Base-by-base conservation (phyloP, 2,797 vertebrate species). In the Periparus ater region DNA sequence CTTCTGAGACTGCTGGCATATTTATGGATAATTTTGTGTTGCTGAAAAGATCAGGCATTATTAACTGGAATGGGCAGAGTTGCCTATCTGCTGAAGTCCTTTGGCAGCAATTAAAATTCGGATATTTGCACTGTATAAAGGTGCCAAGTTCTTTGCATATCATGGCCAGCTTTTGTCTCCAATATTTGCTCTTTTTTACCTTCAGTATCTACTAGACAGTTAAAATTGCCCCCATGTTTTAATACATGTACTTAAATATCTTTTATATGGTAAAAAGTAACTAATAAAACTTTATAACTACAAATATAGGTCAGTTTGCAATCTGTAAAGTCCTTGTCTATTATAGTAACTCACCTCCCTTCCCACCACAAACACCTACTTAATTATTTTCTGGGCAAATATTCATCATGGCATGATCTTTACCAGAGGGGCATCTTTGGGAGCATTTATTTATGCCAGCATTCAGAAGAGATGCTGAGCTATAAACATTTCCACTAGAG, bases 401-500 rank as follows among this genome's bases (percentile, higher is more conserved):
- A 29, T 51, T 36, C 72, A 53, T 74, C 6, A 4, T 55, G 72
- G 77, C 61, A 65, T 66, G 74, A 48, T 93, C 89, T 86, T 68
- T 89, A 82, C 65, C 32, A 91, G 78, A 87, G 79, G 66, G 29
- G 68, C 53, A 72, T 93, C 55, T 13, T 32, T 87, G 66, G 26
- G 48, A 94, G 79, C 36, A 66, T 71, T 93, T 95, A 83, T 95
- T 96, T 89, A 51, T 93, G 74, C 90, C 89, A 94, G 15, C 63
- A 74, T 93, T 94, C 68, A 72, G 22, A 88, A 94, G 82, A 79
- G 80, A 95, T 89, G 85, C 92, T 87, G 85, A 92, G 54, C 79
- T 81, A 38, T 91, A 94, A 88, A 88, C 80, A 85, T 94, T 94
- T 94, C 78, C 83, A 90, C 79, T 47, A 51, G 68, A 85, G 72